These are phyloP conservation scores for Drosophila parthenogenetica DNA, from an alignment of 2,888 invertebrate genomes.

Conservation along the genomic window DNA sequence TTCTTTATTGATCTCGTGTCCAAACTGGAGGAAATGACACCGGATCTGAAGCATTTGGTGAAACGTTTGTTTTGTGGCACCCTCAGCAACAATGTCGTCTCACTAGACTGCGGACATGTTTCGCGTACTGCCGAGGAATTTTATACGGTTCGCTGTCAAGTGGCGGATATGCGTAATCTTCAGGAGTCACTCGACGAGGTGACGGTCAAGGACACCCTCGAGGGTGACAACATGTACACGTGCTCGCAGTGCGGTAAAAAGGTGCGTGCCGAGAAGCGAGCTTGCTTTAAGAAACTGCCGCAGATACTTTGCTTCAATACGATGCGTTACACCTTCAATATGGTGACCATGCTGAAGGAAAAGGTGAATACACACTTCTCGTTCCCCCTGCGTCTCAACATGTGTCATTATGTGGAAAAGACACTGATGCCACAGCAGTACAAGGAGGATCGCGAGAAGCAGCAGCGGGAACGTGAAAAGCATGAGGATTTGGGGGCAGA, in stretches of 20 bases:
- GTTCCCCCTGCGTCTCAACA: constrained; percentile 96
- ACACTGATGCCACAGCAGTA: constrained; percentile 96
- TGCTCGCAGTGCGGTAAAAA: constrained; percentile 98
- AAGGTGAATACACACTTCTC: constrained; percentile 99
- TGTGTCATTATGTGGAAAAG: constrained; percentile 97
- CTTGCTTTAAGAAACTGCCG: constrained; percentile 97
- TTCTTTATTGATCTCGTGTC: constrained; percentile 98
- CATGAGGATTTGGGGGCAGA: constrained; percentile 70
- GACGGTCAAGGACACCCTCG: constrained; percentile 98
- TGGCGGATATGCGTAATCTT: constrained; percentile 97
- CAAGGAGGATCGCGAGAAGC: constrained; percentile 89
- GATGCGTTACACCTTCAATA: constrained; percentile 98
- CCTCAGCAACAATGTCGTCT: constrained; percentile 97
- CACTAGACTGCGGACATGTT: constrained; percentile 97
- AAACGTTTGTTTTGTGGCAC: constrained; percentile 97
- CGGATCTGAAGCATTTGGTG: constrained; percentile 94
- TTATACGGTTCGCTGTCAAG: constrained; percentile 98
- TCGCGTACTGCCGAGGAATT: constrained; percentile 97
- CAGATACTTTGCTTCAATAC: constrained; percentile 98
- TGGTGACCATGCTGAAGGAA: constrained; percentile 98
- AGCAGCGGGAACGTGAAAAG: constrained; percentile 77
- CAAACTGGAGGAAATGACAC: constrained; percentile 98
- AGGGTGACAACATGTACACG: constrained; percentile 99
- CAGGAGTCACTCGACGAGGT: constrained; percentile 98
- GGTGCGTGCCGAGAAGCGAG: constrained; percentile 97